A percentile compares a stretch with the other conserved stretches of the same genome.
Evolutionary conservation across 2,113 vertebrate species (phyloP).

Genomic region (Ceyx margarethae): DNA sequence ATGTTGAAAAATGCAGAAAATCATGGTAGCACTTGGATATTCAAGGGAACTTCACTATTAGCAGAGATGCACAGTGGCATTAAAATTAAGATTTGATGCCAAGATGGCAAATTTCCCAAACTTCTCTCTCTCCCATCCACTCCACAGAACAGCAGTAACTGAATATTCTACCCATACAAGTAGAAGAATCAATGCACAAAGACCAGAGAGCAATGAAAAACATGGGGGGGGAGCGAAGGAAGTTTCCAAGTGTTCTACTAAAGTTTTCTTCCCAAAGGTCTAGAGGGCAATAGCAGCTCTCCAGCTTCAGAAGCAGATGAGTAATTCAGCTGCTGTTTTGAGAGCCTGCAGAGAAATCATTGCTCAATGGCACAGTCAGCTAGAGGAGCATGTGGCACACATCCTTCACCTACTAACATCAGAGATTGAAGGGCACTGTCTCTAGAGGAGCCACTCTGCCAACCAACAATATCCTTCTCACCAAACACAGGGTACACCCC

Average conservation of each 20-base stretch:
- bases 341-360: background rate
- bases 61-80: background rate
- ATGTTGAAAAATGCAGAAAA: background rate
- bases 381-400: accelerated
- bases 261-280: background rate
- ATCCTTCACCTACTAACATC: accelerated
- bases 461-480: accelerated
- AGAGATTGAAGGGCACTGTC: accelerated
- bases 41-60: background rate
- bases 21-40: background rate
- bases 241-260: background rate
- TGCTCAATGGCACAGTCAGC: background rate
- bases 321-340: accelerated
- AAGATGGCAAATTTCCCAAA: background rate
- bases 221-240: background rate
- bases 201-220: background rate
- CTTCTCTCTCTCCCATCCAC: background rate
- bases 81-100: background rate
- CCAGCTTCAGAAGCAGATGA: background rate
- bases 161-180: background rate
- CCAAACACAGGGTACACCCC: accelerated
- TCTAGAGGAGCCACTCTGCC: background rate
- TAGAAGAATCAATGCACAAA: background rate
- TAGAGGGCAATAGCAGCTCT: background rate
- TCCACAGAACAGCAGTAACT: background rate